phyloP scores from a whole-genome alignment of 2,888 invertebrate species.

The Papilio protenor region DNA sequence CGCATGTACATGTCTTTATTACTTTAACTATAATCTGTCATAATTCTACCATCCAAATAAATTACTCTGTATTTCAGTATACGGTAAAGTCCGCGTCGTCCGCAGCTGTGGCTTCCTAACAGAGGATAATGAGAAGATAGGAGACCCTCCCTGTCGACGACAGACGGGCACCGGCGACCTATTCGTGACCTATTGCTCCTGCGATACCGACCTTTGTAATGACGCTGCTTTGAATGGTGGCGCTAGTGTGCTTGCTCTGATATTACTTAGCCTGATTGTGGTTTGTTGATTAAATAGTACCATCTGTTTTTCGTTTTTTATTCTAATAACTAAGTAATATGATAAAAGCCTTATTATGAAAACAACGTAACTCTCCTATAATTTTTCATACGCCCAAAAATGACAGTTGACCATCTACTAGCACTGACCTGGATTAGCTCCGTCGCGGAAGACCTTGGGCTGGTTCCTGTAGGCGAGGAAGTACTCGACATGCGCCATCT shows the following conservation, averaged over 20 bases:
- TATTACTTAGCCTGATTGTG: background rate
- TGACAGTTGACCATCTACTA: background rate
- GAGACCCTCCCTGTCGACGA: slow-evolving; percentile 86
- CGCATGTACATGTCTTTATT: background rate
- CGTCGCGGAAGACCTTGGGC: slow-evolving; percentile 94
- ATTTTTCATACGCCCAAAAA: background rate
- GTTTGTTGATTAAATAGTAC: slow-evolving; percentile 17
- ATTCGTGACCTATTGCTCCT: slow-evolving; percentile 90
- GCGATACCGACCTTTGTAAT: slow-evolving; percentile 91
- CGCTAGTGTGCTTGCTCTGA: slow-evolving; percentile 26
- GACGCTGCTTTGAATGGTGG: slow-evolving; percentile 60
- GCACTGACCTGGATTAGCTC: slow-evolving; percentile 93
- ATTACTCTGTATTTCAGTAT: slow-evolving; percentile 83
- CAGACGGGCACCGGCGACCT: slow-evolving; percentile 90
- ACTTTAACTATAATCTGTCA: background rate
- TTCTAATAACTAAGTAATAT: no score
- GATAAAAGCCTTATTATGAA: background rate
- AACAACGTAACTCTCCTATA: background rate
- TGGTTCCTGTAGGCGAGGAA: slow-evolving; percentile 92
- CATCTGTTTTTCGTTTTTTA: slow-evolving; percentile 21
- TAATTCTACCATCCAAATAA: background rate
- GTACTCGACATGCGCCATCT: slow-evolving; percentile 96
- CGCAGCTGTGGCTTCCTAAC: slow-evolving; percentile 92
- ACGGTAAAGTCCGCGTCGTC: slow-evolving; percentile 90
- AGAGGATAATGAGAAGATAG: slow-evolving; percentile 78